These are phyloP conservation scores for Cephus runcator DNA, from an alignment of 2,888 invertebrate genomes.

Conservation along the genomic window DNA sequence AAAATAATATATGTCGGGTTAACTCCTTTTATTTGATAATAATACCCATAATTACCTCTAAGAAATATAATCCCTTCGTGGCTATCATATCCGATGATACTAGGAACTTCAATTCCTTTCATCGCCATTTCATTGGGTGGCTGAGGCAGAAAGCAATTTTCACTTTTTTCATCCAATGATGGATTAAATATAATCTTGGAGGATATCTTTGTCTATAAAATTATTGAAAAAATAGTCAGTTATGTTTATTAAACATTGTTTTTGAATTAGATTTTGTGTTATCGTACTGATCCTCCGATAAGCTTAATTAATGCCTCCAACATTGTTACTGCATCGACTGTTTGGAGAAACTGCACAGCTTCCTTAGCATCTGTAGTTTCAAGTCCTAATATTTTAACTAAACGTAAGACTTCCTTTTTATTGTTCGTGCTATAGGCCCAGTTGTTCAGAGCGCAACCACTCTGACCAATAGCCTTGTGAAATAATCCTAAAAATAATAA, in stretches of 20 bases:
- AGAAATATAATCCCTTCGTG: conserved; percentile 4
- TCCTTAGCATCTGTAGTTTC: conserved; percentile 36
- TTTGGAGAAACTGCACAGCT: conserved; percentile 39
- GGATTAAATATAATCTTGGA: background rate
- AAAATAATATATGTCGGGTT: background rate
- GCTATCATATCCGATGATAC: conserved; percentile 9
- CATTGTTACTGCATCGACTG: conserved; percentile 47
- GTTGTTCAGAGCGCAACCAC: conserved; percentile 43
- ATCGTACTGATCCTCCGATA: background rate
- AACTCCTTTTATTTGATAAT: background rate
- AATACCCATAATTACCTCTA: background rate
- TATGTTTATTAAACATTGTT: background rate
- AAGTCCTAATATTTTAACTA: conserved; percentile 36
- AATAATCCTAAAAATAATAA: conserved; percentile 44
- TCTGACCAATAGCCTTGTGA: conserved; percentile 54
- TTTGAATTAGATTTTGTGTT: background rate
- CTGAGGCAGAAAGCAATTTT: conserved; percentile 4
- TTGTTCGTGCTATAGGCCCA: conserved; percentile 32
- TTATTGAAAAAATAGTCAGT: background rate
- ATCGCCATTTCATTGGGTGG: background rate
- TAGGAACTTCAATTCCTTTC: conserved; percentile 10
- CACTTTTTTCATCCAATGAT: conserved; percentile 7
- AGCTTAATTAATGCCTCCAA: conserved; percentile 38
- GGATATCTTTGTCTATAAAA: background rate
- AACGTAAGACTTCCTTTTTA: background rate